A percentile compares a stretch with the other conserved stretches of the same genome.
These are phyloP conservation scores for Gymnoscopelus braueri DNA, from an alignment of 2,797 vertebrate genomes.

Conservation along the genomic window DNA sequence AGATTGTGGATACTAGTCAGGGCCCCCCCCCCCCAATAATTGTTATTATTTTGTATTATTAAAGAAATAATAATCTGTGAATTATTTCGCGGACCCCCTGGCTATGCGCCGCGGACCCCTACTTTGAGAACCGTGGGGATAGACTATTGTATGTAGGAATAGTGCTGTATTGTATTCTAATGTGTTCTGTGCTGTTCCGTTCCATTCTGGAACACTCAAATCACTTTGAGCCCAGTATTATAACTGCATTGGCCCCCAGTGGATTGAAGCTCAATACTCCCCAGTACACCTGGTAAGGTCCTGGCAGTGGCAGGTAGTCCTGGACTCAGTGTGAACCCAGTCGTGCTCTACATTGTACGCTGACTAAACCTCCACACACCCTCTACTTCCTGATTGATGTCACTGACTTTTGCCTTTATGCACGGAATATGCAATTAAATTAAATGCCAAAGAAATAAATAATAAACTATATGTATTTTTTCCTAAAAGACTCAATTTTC, in stretches of 20 bases:
- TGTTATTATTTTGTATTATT: too few relatives aligned
- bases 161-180: neutral
- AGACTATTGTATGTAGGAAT: too few relatives aligned
- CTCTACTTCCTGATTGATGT: conserved; percentile 52
- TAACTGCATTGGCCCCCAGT: conserved; percentile 1
- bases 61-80: too few relatives aligned
- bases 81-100: too few relatives aligned
- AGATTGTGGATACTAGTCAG: too few relatives aligned
- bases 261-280: conserved; percentile 12
- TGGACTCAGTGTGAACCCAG: conserved; percentile 27
- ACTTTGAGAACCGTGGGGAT: too few relatives aligned
- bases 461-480: too few relatives aligned
- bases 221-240: conserved; percentile 15
- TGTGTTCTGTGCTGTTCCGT: neutral
- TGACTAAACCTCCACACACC: conserved; percentile 3
- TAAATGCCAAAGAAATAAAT: conserved; percentile 39
- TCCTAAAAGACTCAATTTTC: too few relatives aligned
- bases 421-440: conserved; percentile 61
- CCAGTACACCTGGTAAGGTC: conserved; percentile 13
- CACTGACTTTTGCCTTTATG: conserved; percentile 57
- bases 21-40: too few relatives aligned
- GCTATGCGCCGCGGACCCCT: too few relatives aligned
- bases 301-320: conserved; percentile 26
- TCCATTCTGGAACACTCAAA: neutral
- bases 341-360: neutral